Evolutionary conservation across 2,113 vertebrate species (phyloP), one percentile per base, ranked within the genome.

Genomic region (Pangasianodon gigas): DNA sequence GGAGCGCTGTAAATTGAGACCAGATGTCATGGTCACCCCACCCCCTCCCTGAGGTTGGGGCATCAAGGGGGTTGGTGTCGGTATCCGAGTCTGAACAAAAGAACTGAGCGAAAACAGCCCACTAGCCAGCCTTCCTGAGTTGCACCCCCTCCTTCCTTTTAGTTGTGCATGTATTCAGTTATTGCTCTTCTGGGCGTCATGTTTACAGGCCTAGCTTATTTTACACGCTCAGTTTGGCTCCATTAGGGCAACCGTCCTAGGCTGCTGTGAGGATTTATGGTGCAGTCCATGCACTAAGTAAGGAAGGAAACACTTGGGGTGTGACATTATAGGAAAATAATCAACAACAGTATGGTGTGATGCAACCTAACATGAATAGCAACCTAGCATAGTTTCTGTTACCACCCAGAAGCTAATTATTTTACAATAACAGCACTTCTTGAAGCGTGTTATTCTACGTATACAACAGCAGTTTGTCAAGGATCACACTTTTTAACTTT

Each of bases 21-120:
- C 96, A 96, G 96, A 96, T 96, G 96, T 96, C 95, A 92, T 65
- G 87, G 26, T 91, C 87, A 87, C 90, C 75, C 92, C 94, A 86
- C 92, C 95, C 93, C 95, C 94, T 90, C 87, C 29, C 65, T 84
- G 90, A 16, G 37, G 46, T 58, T 1, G 24, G 89, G 90, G 87
- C 41, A 82, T 74, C 29, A 10, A 51, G 44, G 85, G 79, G 90
- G 91, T 21, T 16, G 89, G 79, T 90, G 51, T 89, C 77, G 90
- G 88, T 94, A 84, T 93, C 93, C 88, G 69, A 89, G 86, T 80
- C 82, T 91, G 87, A 94, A 94, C 93, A 94, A 93, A 92, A 87
- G 41, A n/a, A 16, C 26, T 75, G 44, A 67, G 74, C 82, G 86
- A 88, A 89, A 85, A 9, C 5, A 62, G 90, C 82, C 52, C 52